These are phyloP conservation scores for Drosophila carrolli DNA, from an alignment of 1,140 invertebrate genomes.

Conservation along the genomic window DNA sequence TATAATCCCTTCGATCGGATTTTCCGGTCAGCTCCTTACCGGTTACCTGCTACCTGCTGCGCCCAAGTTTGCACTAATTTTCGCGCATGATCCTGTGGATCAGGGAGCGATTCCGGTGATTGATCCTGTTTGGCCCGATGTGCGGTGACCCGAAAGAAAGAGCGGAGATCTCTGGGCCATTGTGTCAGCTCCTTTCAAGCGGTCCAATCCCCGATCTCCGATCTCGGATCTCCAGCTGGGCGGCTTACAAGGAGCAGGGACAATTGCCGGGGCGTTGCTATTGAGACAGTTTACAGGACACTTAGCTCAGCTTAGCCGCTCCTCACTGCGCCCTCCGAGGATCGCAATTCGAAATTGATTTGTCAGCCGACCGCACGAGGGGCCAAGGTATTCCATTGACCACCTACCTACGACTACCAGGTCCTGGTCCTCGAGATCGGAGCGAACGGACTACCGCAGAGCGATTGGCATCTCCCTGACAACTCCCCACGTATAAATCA, in stretches of 20 bases:
- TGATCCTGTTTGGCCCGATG: conserved; percentile 75
- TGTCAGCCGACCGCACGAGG: conserved; percentile 67
- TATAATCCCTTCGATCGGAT: conserved; percentile 81
- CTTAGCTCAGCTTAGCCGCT: conserved; percentile 60
- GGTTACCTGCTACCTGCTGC: conserved; percentile 14
- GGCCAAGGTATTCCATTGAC: conserved; percentile 69
- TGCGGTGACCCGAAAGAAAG: conserved; percentile 67
- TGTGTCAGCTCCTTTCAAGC: conserved; percentile 41
- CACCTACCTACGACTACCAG: conserved; percentile 55
- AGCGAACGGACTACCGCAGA: conserved; percentile 48
- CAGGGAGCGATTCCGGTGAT: conserved; percentile 56
- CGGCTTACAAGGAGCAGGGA: conserved; percentile 54
- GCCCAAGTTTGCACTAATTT: conserved; percentile 72
- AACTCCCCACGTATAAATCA: conserved; percentile 74
- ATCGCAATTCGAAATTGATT: conserved; percentile 65
- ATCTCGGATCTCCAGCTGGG: conserved; percentile 60
- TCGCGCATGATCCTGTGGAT: conserved; percentile 67
- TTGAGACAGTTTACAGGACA: conserved; percentile 76
- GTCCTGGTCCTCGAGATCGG: background rate
- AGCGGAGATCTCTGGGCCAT: conserved; percentile 24
- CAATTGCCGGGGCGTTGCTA: conserved; percentile 68
- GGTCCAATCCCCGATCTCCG: conserved; percentile 1
- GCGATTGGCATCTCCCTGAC: conserved; percentile 32
- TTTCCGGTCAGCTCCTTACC: conserved; percentile 72
- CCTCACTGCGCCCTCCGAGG: conserved; percentile 2